Evolutionary conservation across 2,888 invertebrate species (phyloP).

Genomic region (Mesochorus sp.): DNA sequence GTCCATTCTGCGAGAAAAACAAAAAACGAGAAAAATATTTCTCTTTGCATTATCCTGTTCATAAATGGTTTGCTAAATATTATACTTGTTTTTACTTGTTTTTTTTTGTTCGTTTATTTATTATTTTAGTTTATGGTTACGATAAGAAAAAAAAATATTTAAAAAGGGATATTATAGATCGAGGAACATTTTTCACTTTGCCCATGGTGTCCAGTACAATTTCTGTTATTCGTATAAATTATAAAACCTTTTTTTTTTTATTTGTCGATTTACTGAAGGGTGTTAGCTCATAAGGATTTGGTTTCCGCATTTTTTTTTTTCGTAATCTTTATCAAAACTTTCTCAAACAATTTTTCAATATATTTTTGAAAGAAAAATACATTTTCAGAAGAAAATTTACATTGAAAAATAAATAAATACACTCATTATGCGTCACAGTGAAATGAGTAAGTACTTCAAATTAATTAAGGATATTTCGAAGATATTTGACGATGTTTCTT

Average conservation of each 20-base stretch:
- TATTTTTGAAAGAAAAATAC: neutral
- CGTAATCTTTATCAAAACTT: neutral
- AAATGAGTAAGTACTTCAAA: no score
- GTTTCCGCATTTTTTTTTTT: neutral
- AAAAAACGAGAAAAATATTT: conserved; percentile 3
- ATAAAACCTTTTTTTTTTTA: neutral
- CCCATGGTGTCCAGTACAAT: conserved; percentile 30
- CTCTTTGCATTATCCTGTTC: neutral
- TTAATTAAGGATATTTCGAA: neutral
- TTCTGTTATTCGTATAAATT: neutral
- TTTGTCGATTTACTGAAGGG: neutral
- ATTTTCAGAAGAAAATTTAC: neutral
- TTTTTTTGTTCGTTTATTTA: neutral
- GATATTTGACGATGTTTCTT: neutral
- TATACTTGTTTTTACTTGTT: neutral
- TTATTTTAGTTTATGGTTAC: neutral
- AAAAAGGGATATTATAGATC: neutral
- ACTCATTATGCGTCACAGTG: no score
- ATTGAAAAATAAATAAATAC: conserved; percentile 1
- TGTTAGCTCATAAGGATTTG: neutral
- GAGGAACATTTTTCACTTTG: conserved; percentile 16
- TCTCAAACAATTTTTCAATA: neutral
- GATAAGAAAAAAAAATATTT: neutral
- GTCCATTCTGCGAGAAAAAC: conserved; percentile 77
- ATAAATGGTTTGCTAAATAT: neutral